Conservation (phyloP, 2,797 vertebrate genomes). For the Siniperca obscura region DNA sequence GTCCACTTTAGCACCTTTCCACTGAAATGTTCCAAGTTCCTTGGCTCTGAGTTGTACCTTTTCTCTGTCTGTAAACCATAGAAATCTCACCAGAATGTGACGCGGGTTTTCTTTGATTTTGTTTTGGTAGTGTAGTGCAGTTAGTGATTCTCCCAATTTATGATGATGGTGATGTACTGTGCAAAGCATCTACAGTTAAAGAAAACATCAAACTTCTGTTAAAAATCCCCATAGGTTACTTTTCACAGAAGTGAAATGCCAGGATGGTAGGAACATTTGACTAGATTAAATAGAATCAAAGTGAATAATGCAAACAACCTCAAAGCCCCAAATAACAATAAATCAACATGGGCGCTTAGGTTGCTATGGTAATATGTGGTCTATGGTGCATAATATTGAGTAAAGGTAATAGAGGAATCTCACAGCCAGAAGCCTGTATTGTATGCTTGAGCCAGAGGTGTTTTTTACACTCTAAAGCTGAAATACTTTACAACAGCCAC, state of each 20-base stretch:
- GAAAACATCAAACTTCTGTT: background rate
- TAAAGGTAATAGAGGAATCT: background rate
- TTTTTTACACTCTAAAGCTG: background rate
- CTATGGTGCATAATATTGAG: background rate
- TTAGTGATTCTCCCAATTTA: background rate
- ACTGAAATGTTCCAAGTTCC: no score
- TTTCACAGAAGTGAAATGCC: background rate
- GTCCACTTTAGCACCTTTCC: no score
- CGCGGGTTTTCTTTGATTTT: background rate
- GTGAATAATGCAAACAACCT: background rate
- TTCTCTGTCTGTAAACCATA: no score
- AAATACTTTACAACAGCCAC: background rate
- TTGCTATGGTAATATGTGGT: background rate
- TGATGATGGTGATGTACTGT: background rate
- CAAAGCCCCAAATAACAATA: background rate
- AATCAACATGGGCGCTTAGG: background rate
- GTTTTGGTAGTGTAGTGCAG: background rate
- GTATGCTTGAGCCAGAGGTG: background rate
- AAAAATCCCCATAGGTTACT: background rate
- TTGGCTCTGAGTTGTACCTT: no score
- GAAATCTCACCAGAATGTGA: no score
- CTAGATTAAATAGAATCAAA: background rate
- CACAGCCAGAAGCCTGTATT: background rate
- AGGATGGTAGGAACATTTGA: background rate
- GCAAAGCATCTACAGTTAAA: background rate